Evolutionary conservation across 2,888 invertebrate genomes (phyloP), one percentile per base, ranked within the genome.

Genomic region (Acleris holmiana): DNA sequence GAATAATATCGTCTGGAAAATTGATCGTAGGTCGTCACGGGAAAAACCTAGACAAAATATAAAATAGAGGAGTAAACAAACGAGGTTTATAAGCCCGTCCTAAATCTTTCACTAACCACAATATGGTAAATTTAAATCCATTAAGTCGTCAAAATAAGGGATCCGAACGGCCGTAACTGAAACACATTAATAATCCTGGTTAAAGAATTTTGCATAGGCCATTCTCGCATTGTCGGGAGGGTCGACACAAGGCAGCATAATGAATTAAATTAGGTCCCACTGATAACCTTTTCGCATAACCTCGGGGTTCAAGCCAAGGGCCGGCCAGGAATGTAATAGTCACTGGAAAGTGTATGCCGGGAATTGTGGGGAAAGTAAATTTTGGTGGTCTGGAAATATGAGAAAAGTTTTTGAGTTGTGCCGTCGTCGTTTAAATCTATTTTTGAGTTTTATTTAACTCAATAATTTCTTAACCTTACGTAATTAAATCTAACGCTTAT

Each of bases 261-360:
- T 91, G 88, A 91, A 91, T 90, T 91, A 89, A 90, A 89, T 91
- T 90, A 89, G 86, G 84, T 81, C 78, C 83, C 74, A 77, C 83
- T 88, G 89, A 89, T 90, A 89, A 89, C 89, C 88, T 87, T 82
- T 84, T 77, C 74, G 74, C 82, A 75, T 83, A 86, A 86, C 86
- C 84, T 87, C 83, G 77, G 77, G 70, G 68, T 71, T 71, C 72
- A 73, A 72, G 75, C 74, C 76, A 70, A 73, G 78, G 76, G 72
- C 70, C 72, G 64, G 69, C 68, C 78, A 69, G 61, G 69, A 74
- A 77, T 71, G 71, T 76, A 75, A 66, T 65, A 65, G 59, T 65
- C 41, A 69, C 77, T 82, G 70, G 80, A 82, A 76, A 71, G 57
- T 76, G 66, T 35, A 35, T 35, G 35, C 35, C 35, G 8, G 35